These are phyloP conservation scores for Gymnocheta viridis DNA, from an alignment of 2,888 invertebrate genomes.

Conservation along the genomic window DNA sequence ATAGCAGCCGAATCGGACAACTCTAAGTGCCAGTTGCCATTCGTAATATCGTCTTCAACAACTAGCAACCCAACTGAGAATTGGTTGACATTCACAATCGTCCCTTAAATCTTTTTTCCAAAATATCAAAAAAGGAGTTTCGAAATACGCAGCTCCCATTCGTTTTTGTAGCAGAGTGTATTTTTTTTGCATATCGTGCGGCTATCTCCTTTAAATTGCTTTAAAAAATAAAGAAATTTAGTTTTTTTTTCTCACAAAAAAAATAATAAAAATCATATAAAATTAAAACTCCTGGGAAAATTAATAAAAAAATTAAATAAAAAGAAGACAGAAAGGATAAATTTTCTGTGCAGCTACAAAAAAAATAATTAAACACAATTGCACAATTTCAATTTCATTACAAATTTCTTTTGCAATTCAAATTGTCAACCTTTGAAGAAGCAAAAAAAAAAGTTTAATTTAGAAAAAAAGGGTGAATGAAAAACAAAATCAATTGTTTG, in stretches of 20 bases:
- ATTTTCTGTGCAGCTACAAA: slow-evolving; percentile 17
- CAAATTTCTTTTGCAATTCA: slow-evolving; percentile 44
- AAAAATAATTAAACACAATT: slow-evolving; percentile 59
- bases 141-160: too few species aligned
- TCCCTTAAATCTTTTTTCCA: too few species aligned
- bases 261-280: background rate
- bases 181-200: too few species aligned
- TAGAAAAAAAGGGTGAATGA: slow-evolving; percentile 22
- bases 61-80: too few species aligned
- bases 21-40: too few species aligned
- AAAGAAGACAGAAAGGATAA: background rate
- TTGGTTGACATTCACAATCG: too few species aligned
- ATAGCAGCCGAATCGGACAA: too few species aligned
- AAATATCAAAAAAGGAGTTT: too few species aligned
- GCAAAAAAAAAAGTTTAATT: slow-evolving; percentile 37
- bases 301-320: slow-evolving; percentile 2
- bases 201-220: background rate
- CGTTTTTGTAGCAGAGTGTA: too few species aligned
- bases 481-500: slow-evolving; percentile 52
- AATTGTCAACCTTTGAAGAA: slow-evolving; percentile 33
- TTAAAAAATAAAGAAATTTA: background rate
- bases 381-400: slow-evolving; percentile 53
- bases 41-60: too few species aligned
- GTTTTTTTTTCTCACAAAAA: background rate
- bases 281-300: slow-evolving; percentile 38